Evolutionary conservation across 2,797 vertebrate genomes (phyloP).

Genomic region (Pseudomugil gertrudae): DNA sequence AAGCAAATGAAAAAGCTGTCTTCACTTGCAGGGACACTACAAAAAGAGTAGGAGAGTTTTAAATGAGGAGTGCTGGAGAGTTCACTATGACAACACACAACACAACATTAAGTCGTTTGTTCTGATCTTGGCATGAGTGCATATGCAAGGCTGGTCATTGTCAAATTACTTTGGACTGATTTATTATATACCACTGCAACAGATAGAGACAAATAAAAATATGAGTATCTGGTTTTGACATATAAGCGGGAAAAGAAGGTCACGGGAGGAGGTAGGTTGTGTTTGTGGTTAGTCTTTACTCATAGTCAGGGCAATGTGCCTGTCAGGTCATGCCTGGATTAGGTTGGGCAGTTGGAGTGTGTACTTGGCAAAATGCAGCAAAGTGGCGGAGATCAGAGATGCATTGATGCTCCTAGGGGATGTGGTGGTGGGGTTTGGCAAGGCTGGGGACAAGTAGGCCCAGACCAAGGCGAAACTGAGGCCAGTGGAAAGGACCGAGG

Average conservation of each 20-base stretch:
- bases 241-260: slow-evolving; percentile 34
- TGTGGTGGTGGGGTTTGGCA: slow-evolving; percentile 71
- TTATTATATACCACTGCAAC: slow-evolving; percentile 23
- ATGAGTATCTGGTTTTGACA: slow-evolving; percentile 34
- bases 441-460: slow-evolving; percentile 54
- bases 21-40: slow-evolving; percentile 38
- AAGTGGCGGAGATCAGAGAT: slow-evolving; percentile 66
- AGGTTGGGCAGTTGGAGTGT: slow-evolving; percentile 63
- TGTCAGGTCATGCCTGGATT: slow-evolving; percentile 66
- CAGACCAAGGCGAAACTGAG: slow-evolving; percentile 71
- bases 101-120: slow-evolving; percentile 69
- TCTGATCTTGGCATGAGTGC: slow-evolving; percentile 58
- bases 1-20: slow-evolving; percentile 58
- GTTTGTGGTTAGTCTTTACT: slow-evolving; percentile 51
- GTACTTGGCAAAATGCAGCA: slow-evolving; percentile 61
- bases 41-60: slow-evolving; percentile 47
- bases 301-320: slow-evolving; percentile 68
- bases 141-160: slow-evolving; percentile 42
- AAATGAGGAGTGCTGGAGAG: slow-evolving; percentile 55
- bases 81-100: slow-evolving; percentile 69
- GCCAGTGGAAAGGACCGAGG: slow-evolving; percentile 69
- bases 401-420: slow-evolving; percentile 69
- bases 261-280: slow-evolving; percentile 45
- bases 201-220: slow-evolving; percentile 40
- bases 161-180: slow-evolving; percentile 42